Evolutionary conservation across 2,888 invertebrate genomes (phyloP).

Genomic region (Beris morrisii): DNA sequence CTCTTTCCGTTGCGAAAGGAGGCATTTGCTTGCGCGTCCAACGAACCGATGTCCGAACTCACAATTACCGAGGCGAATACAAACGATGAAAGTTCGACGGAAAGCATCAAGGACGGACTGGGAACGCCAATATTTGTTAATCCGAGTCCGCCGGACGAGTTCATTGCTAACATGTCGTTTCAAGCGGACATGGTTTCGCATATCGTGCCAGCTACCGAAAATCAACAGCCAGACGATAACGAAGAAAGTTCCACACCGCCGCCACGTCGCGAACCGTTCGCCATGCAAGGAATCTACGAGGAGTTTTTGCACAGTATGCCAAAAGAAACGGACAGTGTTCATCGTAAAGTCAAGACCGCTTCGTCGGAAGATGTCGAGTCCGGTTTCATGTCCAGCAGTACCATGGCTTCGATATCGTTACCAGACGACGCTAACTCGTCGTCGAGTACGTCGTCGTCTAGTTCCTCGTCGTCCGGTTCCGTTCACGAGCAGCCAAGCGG

Average conservation of each 20-base stretch:
- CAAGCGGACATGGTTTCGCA: background rate
- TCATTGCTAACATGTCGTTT: background rate
- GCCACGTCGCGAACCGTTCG: slow-evolving; percentile 38
- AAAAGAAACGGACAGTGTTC: slow-evolving; percentile 40
- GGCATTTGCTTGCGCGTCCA: no score
- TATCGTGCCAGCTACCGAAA: background rate
- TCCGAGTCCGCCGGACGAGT: slow-evolving; percentile 45
- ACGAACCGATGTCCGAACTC: background rate
- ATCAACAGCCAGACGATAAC: background rate
- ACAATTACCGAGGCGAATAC: background rate
- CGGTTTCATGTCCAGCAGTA: slow-evolving; percentile 2
- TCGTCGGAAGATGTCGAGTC: background rate
- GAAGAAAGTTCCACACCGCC: slow-evolving; percentile 9
- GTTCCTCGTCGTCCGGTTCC: slow-evolving; percentile 42
- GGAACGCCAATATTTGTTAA: slow-evolving; percentile 45
- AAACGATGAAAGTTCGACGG: slow-evolving; percentile 1
- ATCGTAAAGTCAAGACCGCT: background rate
- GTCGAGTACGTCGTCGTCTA: slow-evolving; percentile 42
- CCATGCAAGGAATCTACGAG: slow-evolving; percentile 52
- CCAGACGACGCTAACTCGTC: slow-evolving; percentile 43
- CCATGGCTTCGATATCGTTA: background rate
- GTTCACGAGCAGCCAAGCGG: background rate
- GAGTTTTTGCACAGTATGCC: slow-evolving; percentile 53
- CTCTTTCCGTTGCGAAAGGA: no score
- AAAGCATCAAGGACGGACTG: slow-evolving; percentile 40